Conservation (phyloP, 2,113 vertebrate genomes). For the Fukomys damarensis region DNA sequence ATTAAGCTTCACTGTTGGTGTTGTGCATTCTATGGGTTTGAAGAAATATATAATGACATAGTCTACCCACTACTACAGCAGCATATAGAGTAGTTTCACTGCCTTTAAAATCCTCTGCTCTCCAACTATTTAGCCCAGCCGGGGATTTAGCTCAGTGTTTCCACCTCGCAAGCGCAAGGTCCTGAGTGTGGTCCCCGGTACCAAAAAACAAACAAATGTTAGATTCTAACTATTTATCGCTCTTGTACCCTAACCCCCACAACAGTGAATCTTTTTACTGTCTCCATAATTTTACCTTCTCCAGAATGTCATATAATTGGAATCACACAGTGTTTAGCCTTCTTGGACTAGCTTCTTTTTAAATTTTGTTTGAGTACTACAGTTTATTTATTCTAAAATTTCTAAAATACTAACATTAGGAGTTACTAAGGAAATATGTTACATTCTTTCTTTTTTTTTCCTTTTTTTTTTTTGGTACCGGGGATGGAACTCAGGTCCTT, state of each 20-base stretch:
- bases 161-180: too few species aligned
- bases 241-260: neutral
- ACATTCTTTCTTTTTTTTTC: neutral
- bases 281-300: neutral
- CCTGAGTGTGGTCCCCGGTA: too few species aligned
- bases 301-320: neutral
- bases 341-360: neutral
- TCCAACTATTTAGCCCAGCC: neutral
- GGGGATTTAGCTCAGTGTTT: too few species aligned
- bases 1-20: neutral
- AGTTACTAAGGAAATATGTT: slow-evolving; percentile 18
- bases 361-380: slow-evolving; percentile 12
- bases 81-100: neutral
- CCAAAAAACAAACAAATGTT: too few species aligned
- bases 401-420: neutral
- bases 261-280: neutral
- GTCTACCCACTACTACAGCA: neutral
- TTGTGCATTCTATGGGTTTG: neutral
- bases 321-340: neutral
- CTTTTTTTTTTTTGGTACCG: too few species aligned
- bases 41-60: neutral
- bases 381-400: slow-evolving; percentile 19
- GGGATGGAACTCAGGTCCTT: too few species aligned
- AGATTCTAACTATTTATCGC: neutral
- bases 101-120: neutral